Conservation (phyloP, 2,888 invertebrate genomes). For the Andrena marginata region DNA sequence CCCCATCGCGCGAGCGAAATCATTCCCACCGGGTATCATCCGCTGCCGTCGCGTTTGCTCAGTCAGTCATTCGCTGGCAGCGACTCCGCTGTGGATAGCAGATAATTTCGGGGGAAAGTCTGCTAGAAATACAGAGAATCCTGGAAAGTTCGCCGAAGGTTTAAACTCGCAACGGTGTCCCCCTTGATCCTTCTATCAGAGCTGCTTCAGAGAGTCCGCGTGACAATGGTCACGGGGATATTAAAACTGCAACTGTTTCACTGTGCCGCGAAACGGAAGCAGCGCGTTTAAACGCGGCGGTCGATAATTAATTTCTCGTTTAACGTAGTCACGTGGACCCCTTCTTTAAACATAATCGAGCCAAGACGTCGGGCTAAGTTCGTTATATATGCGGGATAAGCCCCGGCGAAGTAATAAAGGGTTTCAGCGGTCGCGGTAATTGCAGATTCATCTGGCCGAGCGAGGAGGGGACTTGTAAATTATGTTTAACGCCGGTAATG, state of each 20-base stretch:
- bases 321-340: slow-evolving; percentile 58
- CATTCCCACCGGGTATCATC: background rate
- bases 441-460: slow-evolving; percentile 38
- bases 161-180: too few species aligned
- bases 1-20: slow-evolving; percentile 1
- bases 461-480: slow-evolving; percentile 26
- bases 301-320: slow-evolving; percentile 62
- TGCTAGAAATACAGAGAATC: too few species aligned
- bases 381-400: slow-evolving; percentile 56
- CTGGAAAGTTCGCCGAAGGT: too few species aligned
- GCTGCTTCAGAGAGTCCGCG: too few species aligned
- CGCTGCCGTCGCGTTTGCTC: too few species aligned
- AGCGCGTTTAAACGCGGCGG: slow-evolving; percentile 17
- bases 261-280: background rate
- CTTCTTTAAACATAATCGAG: slow-evolving; percentile 65
- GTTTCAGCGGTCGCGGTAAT: slow-evolving; percentile 41
- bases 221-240: too few species aligned
- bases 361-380: slow-evolving; percentile 54
- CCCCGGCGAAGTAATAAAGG: slow-evolving; percentile 56
- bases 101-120: too few species aligned
- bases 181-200: too few species aligned
- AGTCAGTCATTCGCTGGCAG: too few species aligned
- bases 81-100: too few species aligned
- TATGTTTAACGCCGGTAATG: slow-evolving; percentile 30
- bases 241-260: too few species aligned